phyloP scores from a whole-genome alignment of 2,113 vertebrate genomes.

The Xiphophorus hellerii region DNA sequence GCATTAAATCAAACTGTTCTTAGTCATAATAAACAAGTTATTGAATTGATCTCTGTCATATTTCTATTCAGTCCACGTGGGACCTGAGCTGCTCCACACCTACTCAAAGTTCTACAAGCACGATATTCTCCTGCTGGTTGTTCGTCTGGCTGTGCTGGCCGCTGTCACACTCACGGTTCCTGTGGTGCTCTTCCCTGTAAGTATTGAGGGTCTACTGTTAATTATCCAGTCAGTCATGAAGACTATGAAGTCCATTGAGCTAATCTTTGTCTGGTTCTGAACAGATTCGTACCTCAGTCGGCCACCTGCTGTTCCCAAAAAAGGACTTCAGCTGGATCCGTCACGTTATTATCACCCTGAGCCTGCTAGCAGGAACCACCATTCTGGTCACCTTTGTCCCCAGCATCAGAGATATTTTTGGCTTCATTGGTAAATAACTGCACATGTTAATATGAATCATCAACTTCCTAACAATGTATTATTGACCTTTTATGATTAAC shows the following conservation, averaged over 20 bases:
- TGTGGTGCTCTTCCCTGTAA: no score
- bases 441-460: fast-evolving
- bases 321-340: constrained; percentile 93
- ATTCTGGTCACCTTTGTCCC: constrained; percentile 93
- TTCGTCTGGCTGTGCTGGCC: no score
- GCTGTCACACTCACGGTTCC: no score
- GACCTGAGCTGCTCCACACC: no score
- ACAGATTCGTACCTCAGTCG: constrained; percentile 94
- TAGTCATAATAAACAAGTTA: no score
- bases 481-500: neutral
- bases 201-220: constrained; percentile 40
- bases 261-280: constrained; percentile 11
- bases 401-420: constrained; percentile 94
- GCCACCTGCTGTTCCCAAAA: constrained; percentile 85
- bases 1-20: no score
- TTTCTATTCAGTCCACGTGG: constrained; percentile 76
- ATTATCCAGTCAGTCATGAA: fast-evolving
- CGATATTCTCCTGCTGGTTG: no score
- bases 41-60: neutral
- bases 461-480: neutral
- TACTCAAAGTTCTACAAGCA: no score
- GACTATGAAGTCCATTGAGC: neutral
- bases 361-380: constrained; percentile 85
- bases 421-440: constrained; percentile 87
- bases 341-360: constrained; percentile 86